phyloP scores from a whole-genome alignment of 2,888 invertebrate species.

The Phytoseiulus persimilis region DNA sequence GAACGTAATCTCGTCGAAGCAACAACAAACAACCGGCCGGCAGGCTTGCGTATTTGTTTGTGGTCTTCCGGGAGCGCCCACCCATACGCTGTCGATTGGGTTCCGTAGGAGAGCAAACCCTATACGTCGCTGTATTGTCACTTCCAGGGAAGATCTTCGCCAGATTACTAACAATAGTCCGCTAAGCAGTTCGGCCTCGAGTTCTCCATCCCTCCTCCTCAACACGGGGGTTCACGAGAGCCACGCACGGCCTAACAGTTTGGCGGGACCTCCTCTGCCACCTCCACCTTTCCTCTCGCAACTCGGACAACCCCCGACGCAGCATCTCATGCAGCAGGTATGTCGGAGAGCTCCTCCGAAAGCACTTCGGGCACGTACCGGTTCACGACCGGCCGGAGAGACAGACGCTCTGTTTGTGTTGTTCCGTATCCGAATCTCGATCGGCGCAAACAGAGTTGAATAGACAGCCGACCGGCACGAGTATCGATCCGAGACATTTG shows the following conservation, averaged over 20 bases:
- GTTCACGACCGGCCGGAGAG: background rate
- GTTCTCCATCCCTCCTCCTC: slow-evolving; percentile 12
- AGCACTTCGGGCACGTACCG: no score
- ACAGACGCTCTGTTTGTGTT: background rate
- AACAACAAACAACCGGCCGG: background rate
- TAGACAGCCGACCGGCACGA: background rate
- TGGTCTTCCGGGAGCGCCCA: background rate
- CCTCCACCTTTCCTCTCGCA: slow-evolving; percentile 34
- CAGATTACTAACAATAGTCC: slow-evolving; percentile 35
- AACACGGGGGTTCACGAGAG: slow-evolving; percentile 12
- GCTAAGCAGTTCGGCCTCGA: slow-evolving; percentile 36
- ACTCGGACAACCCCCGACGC: slow-evolving; percentile 16
- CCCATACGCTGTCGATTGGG: background rate
- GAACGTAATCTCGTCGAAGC: background rate
- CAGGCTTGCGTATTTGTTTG: background rate
- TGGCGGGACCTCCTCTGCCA: slow-evolving; percentile 30
- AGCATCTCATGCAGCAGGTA: slow-evolving; percentile 36
- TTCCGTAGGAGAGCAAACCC: background rate
- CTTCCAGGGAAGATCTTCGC: slow-evolving; percentile 29
- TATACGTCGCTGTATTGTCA: background rate
- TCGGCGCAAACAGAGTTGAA: background rate
- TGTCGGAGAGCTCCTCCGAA: background rate
- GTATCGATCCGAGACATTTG: background rate
- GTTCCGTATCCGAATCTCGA: background rate
- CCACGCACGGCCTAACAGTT: background rate